Percentiles rank a stretch among this genome's conserved stretches.
Conservation (phyloP, 2,888 invertebrate species). For the Ligdia adustata region DNA sequence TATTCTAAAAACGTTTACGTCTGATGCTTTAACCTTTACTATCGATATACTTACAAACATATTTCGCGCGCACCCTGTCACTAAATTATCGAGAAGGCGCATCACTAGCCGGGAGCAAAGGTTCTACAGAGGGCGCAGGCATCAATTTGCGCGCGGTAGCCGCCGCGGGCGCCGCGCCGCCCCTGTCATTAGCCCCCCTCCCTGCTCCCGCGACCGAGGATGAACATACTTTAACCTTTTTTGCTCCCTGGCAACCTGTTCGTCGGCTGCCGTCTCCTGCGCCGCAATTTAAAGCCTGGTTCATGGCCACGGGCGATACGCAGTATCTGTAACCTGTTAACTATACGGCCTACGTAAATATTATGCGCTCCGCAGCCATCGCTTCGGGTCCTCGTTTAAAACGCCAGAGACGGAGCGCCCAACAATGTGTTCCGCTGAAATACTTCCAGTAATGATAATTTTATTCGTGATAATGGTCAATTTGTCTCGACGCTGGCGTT, state of each 20-base stretch:
- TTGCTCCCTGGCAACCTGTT: constrained; percentile 82
- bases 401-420: constrained; percentile 22
- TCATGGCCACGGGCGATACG: constrained; percentile 80
- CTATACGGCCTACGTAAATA: constrained; percentile 61
- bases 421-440: constrained; percentile 34
- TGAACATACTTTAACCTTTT: constrained; percentile 82
- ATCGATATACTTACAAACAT: no score
- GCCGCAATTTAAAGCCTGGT: constrained; percentile 75
- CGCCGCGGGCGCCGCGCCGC: constrained; percentile 81
- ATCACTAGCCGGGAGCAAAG: constrained; percentile 83
- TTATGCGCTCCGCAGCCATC: constrained; percentile 60
- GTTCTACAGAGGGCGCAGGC: constrained; percentile 79
- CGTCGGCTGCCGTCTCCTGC: constrained; percentile 74
- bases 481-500: constrained; percentile 30
- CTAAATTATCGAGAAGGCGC: constrained; percentile 71
- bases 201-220: constrained; percentile 46
- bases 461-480: constrained; percentile 38
- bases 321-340: constrained; percentile 68
- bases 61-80: constrained; percentile 63
- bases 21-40: no score
- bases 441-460: constrained; percentile 32
- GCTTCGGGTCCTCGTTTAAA: constrained; percentile 42
- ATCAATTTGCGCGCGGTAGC: constrained; percentile 83
- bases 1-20: no score
- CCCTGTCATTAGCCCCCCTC: constrained; percentile 77